Percentiles rank a stretch among this genome's conserved stretches.
Evolutionary conservation across 1,140 invertebrate genomes (phyloP).

Genomic region (Battus philenor): DNA sequence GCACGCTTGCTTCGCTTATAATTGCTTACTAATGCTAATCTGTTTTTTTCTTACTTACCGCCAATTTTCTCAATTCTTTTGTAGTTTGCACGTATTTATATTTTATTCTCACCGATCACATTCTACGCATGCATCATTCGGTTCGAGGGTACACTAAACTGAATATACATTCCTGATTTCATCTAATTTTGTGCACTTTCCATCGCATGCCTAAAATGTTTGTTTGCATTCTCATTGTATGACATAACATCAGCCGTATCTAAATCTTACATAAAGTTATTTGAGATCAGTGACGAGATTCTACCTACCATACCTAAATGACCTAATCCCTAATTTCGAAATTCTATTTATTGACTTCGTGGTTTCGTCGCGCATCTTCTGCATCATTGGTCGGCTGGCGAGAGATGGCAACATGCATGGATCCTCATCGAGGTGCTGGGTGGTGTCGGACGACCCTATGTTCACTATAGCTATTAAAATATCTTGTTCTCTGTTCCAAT

Average conservation of each 20-base stretch:
- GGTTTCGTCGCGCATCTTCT: slow-evolving; percentile 48
- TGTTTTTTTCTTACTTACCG: not conserved
- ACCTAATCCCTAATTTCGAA: slow-evolving; percentile 42
- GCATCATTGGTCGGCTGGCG: slow-evolving; percentile 50
- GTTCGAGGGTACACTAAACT: slow-evolving; percentile 18
- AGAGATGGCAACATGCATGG: slow-evolving; percentile 62
- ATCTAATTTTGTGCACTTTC: slow-evolving; percentile 68
- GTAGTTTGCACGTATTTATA: not conserved
- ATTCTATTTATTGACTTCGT: slow-evolving; percentile 34
- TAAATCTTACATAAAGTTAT: slow-evolving; percentile 55
- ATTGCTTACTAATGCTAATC: slow-evolving; percentile 12
- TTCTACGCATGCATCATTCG: slow-evolving; percentile 7
- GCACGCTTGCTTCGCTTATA: slow-evolving; percentile 58
- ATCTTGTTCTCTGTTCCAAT: slow-evolving; percentile 64
- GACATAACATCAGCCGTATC: slow-evolving; percentile 12
- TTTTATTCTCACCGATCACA: slow-evolving; percentile 19
- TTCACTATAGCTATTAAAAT: slow-evolving; percentile 48
- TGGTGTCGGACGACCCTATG: slow-evolving; percentile 54
- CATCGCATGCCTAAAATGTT: slow-evolving; percentile 46
- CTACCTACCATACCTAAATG: slow-evolving; percentile 46
- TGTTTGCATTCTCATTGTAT: slow-evolving; percentile 34
- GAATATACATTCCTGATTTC: slow-evolving; percentile 53
- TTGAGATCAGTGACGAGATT: slow-evolving; percentile 73
- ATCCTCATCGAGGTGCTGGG: slow-evolving; percentile 61
- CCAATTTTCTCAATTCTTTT: not conserved